Percentiles rank a stretch among this genome's conserved stretches.
These are phyloP conservation scores for Acrocephalus kingi DNA, from an alignment of 2,113 vertebrate genomes.

Conservation along the genomic window DNA sequence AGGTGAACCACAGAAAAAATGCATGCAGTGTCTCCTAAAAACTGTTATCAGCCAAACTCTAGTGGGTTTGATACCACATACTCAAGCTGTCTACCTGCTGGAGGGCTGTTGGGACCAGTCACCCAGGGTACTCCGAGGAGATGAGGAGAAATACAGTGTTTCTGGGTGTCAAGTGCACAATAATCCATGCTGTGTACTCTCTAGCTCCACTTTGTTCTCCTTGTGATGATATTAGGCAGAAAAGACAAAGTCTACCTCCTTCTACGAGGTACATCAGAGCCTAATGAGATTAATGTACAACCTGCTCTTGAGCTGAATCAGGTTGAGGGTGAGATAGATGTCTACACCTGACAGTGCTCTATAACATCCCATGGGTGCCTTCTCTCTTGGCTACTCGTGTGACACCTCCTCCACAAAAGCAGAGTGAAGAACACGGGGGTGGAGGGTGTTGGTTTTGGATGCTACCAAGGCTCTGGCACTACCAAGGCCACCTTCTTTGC, in stretches of 20 bases:
- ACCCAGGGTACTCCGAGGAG: neutral
- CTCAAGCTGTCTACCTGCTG: neutral
- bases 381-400: neutral
- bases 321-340: too few relatives aligned
- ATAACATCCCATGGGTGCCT: rapidly evolving
- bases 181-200: neutral
- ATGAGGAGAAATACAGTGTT: neutral
- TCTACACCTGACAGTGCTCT: neutral
- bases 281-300: neutral
- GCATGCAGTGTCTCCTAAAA: neutral
- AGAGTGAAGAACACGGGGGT: rapidly evolving
- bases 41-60: neutral
- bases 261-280: neutral
- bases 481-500: neutral
- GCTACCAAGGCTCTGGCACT: neutral
- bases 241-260: neutral
- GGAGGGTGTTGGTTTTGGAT: neutral
- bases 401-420: neutral
- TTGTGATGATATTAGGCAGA: neutral
- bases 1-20: neutral
- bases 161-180: neutral
- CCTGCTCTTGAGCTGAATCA: neutral
- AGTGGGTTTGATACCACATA: neutral
- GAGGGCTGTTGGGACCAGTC: neutral
- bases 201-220: neutral